Evolutionary conservation across 2,888 invertebrate genomes (phyloP).

Genomic region (Calephelis perditalis): DNA sequence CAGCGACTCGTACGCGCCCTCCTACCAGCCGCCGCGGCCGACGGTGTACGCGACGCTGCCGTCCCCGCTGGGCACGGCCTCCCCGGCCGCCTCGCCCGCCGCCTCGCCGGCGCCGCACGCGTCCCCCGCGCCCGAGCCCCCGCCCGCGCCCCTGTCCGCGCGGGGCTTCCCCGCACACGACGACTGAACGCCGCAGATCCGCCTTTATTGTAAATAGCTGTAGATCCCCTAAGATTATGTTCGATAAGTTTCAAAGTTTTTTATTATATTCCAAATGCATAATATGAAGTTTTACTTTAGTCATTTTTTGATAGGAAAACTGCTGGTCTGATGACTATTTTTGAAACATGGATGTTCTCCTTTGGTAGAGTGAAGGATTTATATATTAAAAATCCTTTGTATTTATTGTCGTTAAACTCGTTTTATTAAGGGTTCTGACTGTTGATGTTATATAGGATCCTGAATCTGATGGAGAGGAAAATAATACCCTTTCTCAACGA

Average conservation of each 20-base stretch:
- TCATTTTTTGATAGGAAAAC: no score
- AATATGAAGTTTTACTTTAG: conserved; percentile 29
- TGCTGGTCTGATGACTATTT: no score
- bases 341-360: no score
- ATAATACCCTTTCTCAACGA: no score
- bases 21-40: conserved; percentile 69
- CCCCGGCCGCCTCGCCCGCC: conserved; percentile 60
- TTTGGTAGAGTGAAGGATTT: no score
- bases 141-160: conserved; percentile 46
- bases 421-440: no score
- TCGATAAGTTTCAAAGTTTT: conserved; percentile 74
- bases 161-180: conserved; percentile 48
- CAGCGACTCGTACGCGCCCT: conserved; percentile 72
- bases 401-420: no score
- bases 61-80: conserved; percentile 61
- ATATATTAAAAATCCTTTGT: no score
- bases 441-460: no score
- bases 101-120: conserved; percentile 58
- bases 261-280: conserved; percentile 61
- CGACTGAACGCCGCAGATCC: conserved; percentile 48
- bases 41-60: conserved; percentile 72
- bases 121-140: conserved; percentile 35
- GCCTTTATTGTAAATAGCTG: conserved; percentile 71
- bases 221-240: conserved; percentile 71
- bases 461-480: no score